Evolutionary conservation across 1,140 invertebrate genomes (phyloP).

Genomic region (Drosophila parvula): DNA sequence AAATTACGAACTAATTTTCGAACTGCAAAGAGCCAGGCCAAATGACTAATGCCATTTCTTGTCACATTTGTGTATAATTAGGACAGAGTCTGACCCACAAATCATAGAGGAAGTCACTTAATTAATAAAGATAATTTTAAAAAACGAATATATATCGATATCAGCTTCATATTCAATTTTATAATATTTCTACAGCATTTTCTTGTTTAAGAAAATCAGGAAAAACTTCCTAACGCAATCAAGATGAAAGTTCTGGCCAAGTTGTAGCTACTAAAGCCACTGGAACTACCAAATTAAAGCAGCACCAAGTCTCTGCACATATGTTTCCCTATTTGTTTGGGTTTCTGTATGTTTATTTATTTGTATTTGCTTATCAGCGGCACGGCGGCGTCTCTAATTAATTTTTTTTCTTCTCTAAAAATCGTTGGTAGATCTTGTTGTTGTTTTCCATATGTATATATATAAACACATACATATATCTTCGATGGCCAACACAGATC

Average conservation of each 20-base stretch:
- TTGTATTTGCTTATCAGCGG: constrained; percentile 73
- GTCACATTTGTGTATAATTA: constrained; percentile 18
- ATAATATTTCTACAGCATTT: too few species aligned
- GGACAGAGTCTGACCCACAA: constrained; percentile 22
- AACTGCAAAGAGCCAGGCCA: not conserved
- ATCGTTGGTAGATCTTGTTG: constrained; percentile 21
- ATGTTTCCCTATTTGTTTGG: constrained; percentile 41
- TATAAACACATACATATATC: not conserved
- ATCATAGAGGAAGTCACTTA: not conserved
- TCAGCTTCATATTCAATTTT: too few species aligned
- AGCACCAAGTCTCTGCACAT: constrained; percentile 21
- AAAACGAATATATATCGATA: too few species aligned
- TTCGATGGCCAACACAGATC: constrained; percentile 53
- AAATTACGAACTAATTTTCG: constrained; percentile 9
- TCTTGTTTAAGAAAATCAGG: not conserved
- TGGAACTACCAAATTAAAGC: constrained; percentile 16
- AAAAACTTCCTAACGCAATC: constrained; percentile 21
- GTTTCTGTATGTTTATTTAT: constrained; percentile 58
- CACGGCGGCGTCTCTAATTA: constrained; percentile 69
- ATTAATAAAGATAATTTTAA: not conserved
- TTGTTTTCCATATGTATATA: not conserved
- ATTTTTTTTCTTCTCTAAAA: constrained; percentile 55
- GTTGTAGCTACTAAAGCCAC: constrained; percentile 8
- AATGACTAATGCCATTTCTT: constrained; percentile 30
- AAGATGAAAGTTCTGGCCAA: constrained; percentile 68